Evolutionary conservation across 2,797 vertebrate genomes (phyloP).

Genomic region (Pristis pectinata): DNA sequence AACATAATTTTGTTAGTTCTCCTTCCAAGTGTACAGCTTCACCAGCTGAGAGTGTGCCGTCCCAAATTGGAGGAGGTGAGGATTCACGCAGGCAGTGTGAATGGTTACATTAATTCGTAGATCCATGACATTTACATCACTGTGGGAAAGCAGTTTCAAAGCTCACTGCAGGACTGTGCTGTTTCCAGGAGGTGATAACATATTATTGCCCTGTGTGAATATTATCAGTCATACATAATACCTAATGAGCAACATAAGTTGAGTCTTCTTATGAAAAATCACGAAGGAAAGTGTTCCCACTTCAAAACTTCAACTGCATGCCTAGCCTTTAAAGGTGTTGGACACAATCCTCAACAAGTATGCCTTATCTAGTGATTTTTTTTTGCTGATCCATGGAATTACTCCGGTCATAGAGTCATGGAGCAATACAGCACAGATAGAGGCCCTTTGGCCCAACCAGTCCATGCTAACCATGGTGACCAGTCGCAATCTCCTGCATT

Average conservation of each 20-base stretch:
- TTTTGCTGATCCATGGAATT: neutral
- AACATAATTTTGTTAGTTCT: too few relatives aligned
- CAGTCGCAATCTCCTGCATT: too few relatives aligned
- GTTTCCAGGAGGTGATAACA: neutral
- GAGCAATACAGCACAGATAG: too few relatives aligned
- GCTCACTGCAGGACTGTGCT: neutral
- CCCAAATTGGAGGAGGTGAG: too few relatives aligned
- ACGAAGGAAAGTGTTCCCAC: neutral
- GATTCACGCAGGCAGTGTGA: too few relatives aligned
- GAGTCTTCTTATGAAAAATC: neutral
- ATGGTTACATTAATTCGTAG: too few relatives aligned
- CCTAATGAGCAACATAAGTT: neutral
- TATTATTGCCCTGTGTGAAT: neutral
- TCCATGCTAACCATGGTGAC: too few relatives aligned
- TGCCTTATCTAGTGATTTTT: neutral
- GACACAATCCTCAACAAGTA: neutral
- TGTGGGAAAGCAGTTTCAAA: neutral
- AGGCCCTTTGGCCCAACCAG: too few relatives aligned
- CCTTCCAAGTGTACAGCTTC: too few relatives aligned
- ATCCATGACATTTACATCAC: neutral
- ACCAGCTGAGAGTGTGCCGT: too few relatives aligned
- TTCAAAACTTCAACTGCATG: neutral
- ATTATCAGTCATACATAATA: neutral
- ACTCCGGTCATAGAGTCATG: neutral
- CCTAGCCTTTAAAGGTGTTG: neutral